Conservation (phyloP, 2,888 invertebrate genomes). For the Erynnis tages region DNA sequence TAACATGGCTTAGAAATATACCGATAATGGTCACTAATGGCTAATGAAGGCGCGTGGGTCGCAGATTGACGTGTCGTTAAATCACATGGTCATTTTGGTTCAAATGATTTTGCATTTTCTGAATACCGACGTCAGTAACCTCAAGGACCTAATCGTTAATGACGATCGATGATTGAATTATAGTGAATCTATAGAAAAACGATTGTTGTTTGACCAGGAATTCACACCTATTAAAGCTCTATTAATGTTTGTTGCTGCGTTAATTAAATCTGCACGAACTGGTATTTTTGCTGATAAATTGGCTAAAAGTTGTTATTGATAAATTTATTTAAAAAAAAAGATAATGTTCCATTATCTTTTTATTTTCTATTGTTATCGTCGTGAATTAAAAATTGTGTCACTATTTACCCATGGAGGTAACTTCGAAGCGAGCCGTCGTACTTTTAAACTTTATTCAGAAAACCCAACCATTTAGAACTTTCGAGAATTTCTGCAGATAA, state of each 20-base stretch:
- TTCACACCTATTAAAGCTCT: conserved; percentile 5
- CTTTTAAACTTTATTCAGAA: too few relatives aligned
- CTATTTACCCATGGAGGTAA: too few relatives aligned
- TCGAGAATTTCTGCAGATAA: too few relatives aligned
- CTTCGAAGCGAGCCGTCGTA: too few relatives aligned
- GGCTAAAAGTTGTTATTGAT: too few relatives aligned
- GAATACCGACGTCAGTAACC: conserved; percentile 42
- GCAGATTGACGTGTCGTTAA: conserved; percentile 15
- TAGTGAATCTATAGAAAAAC: not conserved
- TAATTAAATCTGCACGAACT: not conserved
- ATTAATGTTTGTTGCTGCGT: not conserved
- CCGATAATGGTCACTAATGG: not conserved
- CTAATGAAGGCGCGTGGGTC: conserved; percentile 2
- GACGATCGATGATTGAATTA: conserved; percentile 24
- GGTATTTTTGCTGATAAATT: not conserved
- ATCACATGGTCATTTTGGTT: conserved; percentile 21
- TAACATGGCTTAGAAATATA: not conserved
- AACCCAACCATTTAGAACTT: too few relatives aligned
- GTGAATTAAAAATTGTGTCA: too few relatives aligned
- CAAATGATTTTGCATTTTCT: conserved; percentile 42
- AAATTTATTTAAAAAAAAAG: too few relatives aligned
- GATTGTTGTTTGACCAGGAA: not conserved
- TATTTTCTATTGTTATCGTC: too few relatives aligned
- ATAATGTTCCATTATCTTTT: too few relatives aligned
- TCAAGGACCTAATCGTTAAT: conserved; percentile 44